These are phyloP conservation scores for Drosophila oshimai DNA, from an alignment of 1,140 invertebrate genomes.

Conservation along the genomic window DNA sequence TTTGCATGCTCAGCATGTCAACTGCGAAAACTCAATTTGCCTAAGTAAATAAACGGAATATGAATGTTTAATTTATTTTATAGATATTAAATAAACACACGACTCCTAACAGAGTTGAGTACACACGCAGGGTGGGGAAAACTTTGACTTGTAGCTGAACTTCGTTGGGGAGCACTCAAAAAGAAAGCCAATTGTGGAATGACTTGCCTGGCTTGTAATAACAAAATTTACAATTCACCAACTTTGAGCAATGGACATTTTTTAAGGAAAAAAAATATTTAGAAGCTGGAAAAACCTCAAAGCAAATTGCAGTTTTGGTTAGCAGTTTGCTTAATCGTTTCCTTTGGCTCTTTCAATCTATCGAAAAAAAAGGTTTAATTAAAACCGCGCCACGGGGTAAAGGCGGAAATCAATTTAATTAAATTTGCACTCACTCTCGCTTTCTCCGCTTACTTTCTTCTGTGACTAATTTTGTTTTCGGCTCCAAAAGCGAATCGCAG, in stretches of 20 bases:
- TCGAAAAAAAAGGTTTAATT: slow-evolving; percentile 27
- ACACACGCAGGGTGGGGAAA: slow-evolving; percentile 22
- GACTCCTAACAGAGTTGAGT: slow-evolving; percentile 21
- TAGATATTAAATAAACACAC: slow-evolving; percentile 80
- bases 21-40: slow-evolving; percentile 78
- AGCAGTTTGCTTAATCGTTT: slow-evolving; percentile 4
- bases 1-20: slow-evolving; percentile 68
- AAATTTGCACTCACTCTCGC: slow-evolving; percentile 35
- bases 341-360: slow-evolving; percentile 1
- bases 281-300: not conserved
- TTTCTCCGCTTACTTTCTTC: slow-evolving; percentile 17
- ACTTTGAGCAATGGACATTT: slow-evolving; percentile 9
- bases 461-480: slow-evolving; percentile 7
- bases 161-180: slow-evolving; percentile 5
- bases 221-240: slow-evolving; percentile 58
- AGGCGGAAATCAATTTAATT: slow-evolving; percentile 42
- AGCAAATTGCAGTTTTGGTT: slow-evolving; percentile 11
- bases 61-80: slow-evolving; percentile 80
- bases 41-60: slow-evolving; percentile 80
- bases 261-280: slow-evolving; percentile 1
- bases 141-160: slow-evolving; percentile 45
- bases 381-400: slow-evolving; percentile 9
- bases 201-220: slow-evolving; percentile 32
- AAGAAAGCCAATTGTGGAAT: slow-evolving; percentile 42
- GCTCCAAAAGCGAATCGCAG: slow-evolving; percentile 16